These are phyloP conservation scores for Cirrhinus mrigala DNA, from an alignment of 2,797 vertebrate species.

Conservation along the genomic window DNA sequence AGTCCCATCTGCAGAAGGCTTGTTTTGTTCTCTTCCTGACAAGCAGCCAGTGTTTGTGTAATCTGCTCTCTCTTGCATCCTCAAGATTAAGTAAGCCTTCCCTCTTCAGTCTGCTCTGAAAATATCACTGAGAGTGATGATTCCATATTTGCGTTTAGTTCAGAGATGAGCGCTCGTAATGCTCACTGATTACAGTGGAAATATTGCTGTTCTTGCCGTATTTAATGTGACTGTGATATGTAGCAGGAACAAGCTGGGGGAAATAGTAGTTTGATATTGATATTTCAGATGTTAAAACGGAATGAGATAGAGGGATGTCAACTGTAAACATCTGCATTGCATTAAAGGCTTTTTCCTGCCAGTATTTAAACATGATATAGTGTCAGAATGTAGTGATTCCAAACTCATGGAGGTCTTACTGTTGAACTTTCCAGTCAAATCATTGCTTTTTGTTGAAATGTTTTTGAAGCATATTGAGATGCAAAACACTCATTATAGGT, in stretches of 20 bases:
- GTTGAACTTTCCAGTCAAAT: neutral
- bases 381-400: conserved; percentile 6
- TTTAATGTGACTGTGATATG: conserved; percentile 27
- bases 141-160: conserved; percentile 40
- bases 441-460: conserved; percentile 15
- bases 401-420: neutral
- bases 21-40: conserved; percentile 50
- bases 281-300: conserved; percentile 4
- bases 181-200: conserved; percentile 21
- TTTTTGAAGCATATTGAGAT: neutral
- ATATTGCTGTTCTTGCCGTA: neutral
- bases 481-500: neutral
- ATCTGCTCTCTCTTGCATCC: conserved; percentile 49
- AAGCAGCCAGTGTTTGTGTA: conserved; percentile 59
- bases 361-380: conserved; percentile 2
- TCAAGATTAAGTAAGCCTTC: conserved; percentile 36
- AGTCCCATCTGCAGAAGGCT: conserved; percentile 53
- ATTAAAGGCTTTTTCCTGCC: conserved; percentile 7
- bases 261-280: conserved; percentile 4
- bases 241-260: conserved; percentile 25
- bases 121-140: conserved; percentile 17
- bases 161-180: neutral
- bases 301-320: neutral
- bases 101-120: conserved; percentile 32
- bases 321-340: conserved; percentile 32